Base-by-base conservation (phyloP, 2,888 invertebrate species). In the Saturnia japonica region DNA sequence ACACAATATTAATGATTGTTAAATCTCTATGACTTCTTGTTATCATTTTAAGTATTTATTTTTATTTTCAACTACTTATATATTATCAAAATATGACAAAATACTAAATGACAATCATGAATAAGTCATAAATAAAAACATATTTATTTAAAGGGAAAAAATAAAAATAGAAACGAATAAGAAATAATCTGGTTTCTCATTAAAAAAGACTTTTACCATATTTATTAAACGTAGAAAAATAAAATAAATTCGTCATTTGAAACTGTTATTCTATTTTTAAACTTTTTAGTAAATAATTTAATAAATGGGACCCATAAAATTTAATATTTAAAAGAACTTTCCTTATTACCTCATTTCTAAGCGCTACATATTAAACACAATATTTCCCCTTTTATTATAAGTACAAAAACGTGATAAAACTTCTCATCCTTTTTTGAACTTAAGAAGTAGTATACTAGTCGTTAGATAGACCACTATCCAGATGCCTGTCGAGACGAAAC, bases 401-500 rank as follows among this genome's bases (percentile, higher is more conserved):
- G n/a, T n/a, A 60, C 25, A 14, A n/a, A 22, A 8, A 3, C 22
- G 0, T 60, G 25, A 60, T 0, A 54, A 69, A 22, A 67, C 51
- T 42, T 6, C n/a, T 93, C 95, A 97, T 75, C 97, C 97, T 90
- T 97, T 97, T 87, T 97, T 97, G 82, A 97, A 98, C 87, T 97
- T 97, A 62, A 97, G 93, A 72, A 97, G 86, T 42, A 97, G 86
- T 77, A 97, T 96, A 85, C 97, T 97, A 19, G 96, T 87, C 1
- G 95, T 95, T 72, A 97, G 90, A 80, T 97, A 97, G 14, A 97
- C 90, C 0, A 96, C 88, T 34, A 97, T 97, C 98, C 98, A 99
- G 7, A 95, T 86, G 0, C 95, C 88, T 0, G 97, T 97, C 2
- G 97, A 96, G 1, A 97, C 89, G 85, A 97, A 98, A 0, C 98